These are phyloP conservation scores for Aleiodes sp. DNA, from an alignment of 1,140 invertebrate species.

Conservation along the genomic window DNA sequence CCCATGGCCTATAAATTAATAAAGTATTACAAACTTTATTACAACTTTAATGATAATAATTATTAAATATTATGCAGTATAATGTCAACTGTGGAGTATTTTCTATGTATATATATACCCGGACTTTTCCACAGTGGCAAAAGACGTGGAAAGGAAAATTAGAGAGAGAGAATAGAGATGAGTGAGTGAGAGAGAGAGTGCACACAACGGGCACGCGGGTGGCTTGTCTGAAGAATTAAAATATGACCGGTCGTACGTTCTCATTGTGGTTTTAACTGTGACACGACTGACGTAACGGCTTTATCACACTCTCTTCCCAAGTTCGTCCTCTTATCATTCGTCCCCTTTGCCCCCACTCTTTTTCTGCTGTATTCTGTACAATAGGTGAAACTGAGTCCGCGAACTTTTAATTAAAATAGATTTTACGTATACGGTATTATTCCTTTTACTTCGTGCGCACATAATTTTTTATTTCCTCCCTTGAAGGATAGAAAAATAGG, in stretches of 20 bases:
- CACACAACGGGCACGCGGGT: slow-evolving; percentile 31
- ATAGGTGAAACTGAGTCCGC: too few species aligned
- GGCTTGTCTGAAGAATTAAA: slow-evolving; percentile 66
- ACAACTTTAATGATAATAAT: slow-evolving; percentile 68
- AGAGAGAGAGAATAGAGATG: slow-evolving; percentile 10
- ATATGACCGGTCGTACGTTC: slow-evolving; percentile 64
- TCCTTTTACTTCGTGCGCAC: background rate
- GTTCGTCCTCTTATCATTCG: slow-evolving; percentile 34
- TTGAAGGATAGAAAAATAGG: background rate
- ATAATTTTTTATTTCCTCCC: background rate
- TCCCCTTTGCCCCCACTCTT: slow-evolving; percentile 36
- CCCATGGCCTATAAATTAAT: slow-evolving; percentile 66
- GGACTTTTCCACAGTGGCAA: slow-evolving; percentile 40
- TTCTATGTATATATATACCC: background rate
- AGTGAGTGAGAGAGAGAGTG: background rate
- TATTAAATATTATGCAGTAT: slow-evolving; percentile 66
- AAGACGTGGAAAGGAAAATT: slow-evolving; percentile 54
- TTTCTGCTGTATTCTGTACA: background rate
- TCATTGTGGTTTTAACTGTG: slow-evolving; percentile 62
- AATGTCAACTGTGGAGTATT: slow-evolving; percentile 54
- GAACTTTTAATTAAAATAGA: slow-evolving; percentile 26
- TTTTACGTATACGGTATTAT: slow-evolving; percentile 2
- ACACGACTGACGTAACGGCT: slow-evolving; percentile 61
- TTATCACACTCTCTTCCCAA: slow-evolving; percentile 43
- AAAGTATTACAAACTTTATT: slow-evolving; percentile 67